Conservation (phyloP, 2,797 vertebrate species). For the Argyrosomus regius region DNA sequence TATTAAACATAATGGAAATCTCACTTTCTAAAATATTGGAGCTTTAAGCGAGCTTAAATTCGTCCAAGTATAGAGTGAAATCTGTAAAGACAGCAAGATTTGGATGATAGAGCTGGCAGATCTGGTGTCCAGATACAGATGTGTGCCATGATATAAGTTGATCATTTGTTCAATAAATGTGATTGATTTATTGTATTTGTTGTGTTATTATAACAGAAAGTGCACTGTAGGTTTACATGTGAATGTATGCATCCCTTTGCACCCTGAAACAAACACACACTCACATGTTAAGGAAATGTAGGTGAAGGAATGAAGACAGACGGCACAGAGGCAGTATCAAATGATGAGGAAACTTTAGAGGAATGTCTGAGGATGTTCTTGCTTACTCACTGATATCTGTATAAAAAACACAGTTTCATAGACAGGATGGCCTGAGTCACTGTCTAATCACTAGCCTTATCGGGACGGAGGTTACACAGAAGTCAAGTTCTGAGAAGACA, state of each 20-base stretch:
- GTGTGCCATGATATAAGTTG: neutral
- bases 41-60: neutral
- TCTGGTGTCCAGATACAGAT: neutral
- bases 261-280: neutral
- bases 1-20: too few relatives aligned
- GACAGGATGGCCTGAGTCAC: neutral
- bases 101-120: neutral
- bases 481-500: neutral
- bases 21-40: too few relatives aligned
- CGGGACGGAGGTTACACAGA: neutral
- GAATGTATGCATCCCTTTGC: neutral
- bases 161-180: neutral
- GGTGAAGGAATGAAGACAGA: neutral
- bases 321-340: neutral
- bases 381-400: neutral
- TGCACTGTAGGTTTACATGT: too few relatives aligned
- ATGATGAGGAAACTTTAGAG: neutral
- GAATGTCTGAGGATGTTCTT: conserved; percentile 7
- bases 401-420: neutral
- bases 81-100: neutral
- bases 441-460: neutral
- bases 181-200: neutral
- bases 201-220: neutral
- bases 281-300: neutral
- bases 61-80: neutral